A percentile compares a stretch with the other conserved stretches of the same genome.
These are phyloP conservation scores for Sarcophaga bullata DNA, from an alignment of 1,140 invertebrate species.

Conservation along the genomic window DNA sequence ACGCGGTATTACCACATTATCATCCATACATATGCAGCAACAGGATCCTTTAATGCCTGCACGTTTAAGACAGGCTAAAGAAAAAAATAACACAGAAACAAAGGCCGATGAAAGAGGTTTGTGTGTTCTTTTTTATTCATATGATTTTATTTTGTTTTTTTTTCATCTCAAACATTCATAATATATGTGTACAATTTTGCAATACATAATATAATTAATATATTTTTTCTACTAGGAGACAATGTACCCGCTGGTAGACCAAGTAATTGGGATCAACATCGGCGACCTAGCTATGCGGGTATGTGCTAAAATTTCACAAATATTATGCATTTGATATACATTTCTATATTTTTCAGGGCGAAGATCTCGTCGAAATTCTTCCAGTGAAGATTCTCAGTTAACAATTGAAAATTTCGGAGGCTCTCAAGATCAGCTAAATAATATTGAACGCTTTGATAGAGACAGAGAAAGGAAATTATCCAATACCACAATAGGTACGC, in stretches of 20 bases:
- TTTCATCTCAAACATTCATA: not conserved
- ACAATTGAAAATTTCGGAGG: constrained; percentile 93
- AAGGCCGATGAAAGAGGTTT: constrained; percentile 73
- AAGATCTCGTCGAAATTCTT: constrained; percentile 83
- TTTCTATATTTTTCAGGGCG: constrained; percentile 65
- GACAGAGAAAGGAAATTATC: constrained; percentile 70
- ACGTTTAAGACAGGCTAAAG: constrained; percentile 70
- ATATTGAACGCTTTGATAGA: constrained; percentile 68
- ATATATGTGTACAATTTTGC: not conserved
- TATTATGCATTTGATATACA: no score
- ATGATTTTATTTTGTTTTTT: constrained; percentile 35
- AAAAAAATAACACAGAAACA: constrained; percentile 71
- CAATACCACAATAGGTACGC: constrained; percentile 70
- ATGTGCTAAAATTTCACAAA: constrained; percentile 44
- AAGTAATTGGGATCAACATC: constrained; percentile 82
- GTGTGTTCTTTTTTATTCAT: constrained; percentile 40
- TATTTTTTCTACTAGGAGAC: constrained; percentile 58
- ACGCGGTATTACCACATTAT: constrained; percentile 80
- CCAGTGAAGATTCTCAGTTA: constrained; percentile 87
- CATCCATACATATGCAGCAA: constrained; percentile 69
- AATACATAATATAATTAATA: not conserved
- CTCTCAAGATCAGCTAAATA: constrained; percentile 80
- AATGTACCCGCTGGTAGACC: constrained; percentile 80
- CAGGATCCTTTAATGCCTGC: constrained; percentile 69
- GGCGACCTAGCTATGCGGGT: constrained; percentile 80